phyloP scores from a whole-genome alignment of 35 echinoderm and acorn worm genomes.

The Acanthaster planci region DNA sequence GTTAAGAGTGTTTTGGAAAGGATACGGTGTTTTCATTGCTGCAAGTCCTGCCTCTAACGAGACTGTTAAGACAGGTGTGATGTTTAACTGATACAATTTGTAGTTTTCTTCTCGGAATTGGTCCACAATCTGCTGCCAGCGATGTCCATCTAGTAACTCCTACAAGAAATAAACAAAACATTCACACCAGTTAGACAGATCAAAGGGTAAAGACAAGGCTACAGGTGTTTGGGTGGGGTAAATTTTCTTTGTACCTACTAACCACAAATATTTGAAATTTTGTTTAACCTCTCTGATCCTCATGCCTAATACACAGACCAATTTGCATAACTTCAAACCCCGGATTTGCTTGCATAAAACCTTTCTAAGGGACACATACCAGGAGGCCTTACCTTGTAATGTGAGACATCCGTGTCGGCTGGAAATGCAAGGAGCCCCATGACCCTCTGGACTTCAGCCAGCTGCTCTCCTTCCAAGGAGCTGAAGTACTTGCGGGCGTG shows the following conservation, averaged over 20 bases:
- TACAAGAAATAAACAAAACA: slow-evolving; percentile 24
- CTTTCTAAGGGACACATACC: too few relatives aligned
- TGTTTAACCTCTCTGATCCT: too few relatives aligned
- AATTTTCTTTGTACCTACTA: too few relatives aligned
- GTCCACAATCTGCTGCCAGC: slow-evolving; percentile 90
- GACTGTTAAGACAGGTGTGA: slow-evolving; percentile 91
- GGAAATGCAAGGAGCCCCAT: slow-evolving; percentile 95
- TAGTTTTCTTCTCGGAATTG: slow-evolving; percentile 98
- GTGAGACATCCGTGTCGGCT: slow-evolving; percentile 69
- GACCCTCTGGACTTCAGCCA: slow-evolving; percentile 75
- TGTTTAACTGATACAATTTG: slow-evolving; percentile 95
- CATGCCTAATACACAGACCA: too few relatives aligned
- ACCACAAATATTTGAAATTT: too few relatives aligned
- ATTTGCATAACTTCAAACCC: too few relatives aligned
- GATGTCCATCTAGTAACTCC: slow-evolving; percentile 82
- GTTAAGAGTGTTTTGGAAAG: slow-evolving; percentile 32
- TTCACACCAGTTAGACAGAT: too few relatives aligned
- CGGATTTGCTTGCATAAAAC: too few relatives aligned
- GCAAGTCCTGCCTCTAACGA: slow-evolving; percentile 94
- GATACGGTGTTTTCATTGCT: slow-evolving; percentile 99
- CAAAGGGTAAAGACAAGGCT: too few relatives aligned
- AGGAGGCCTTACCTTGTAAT: slow-evolving; percentile 67
- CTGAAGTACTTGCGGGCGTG: slow-evolving; percentile 95
- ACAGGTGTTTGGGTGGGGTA: too few relatives aligned
- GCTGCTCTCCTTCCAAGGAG: slow-evolving; percentile 74